Evolutionary conservation across 2,888 invertebrate genomes (phyloP), one percentile per base, ranked within the genome.

Genomic region (Drosophila subsilvestris): DNA sequence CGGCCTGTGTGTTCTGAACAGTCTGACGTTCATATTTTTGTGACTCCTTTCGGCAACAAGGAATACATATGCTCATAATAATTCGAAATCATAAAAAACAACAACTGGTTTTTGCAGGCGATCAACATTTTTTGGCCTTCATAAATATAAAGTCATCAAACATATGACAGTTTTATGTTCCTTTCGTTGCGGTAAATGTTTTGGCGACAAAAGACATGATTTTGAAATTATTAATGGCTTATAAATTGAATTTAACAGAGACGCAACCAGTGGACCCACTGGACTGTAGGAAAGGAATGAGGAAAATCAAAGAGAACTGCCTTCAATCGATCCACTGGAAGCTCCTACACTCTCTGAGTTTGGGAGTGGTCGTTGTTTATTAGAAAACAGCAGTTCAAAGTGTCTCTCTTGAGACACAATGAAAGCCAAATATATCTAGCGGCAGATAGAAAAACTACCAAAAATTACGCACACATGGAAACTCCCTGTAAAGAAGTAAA

Each of bases 91-190:
- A 74, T 50, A 63, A 79, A 76, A 78, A 70, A 75, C 25, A 78
- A 70, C 74, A 80, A 80, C 87, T 79, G 65, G 71, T 73, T 76
- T 67, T 62, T 57, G 47, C 55, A 44, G 56, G 50, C 71, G 85
- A 76, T 75, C 79, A 74, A 78, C 84, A 86, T 87, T 80, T 84
- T 37, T 87, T 80, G 80, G 75, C 75, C 78, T 80, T 76, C 86
- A 89, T 89, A 90, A 90, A 89, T 89, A 89, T 89, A 84, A 89
- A 89, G 89, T 86, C 86, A 89, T 89, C 90, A 89, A 75, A 86
- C 79, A 79, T 90, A 84, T 89, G 90, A 90, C 90, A 89, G 87
- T 83, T 86, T 88, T 81, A 86, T 83, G 80, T 86, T 84, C 82
- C 76, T 78, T 86, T 84, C 80, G 84, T 74, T 86, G 88, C 80